phyloP scores from a whole-genome alignment of 2,888 invertebrate species.

The Megalurothrips usitatus region DNA sequence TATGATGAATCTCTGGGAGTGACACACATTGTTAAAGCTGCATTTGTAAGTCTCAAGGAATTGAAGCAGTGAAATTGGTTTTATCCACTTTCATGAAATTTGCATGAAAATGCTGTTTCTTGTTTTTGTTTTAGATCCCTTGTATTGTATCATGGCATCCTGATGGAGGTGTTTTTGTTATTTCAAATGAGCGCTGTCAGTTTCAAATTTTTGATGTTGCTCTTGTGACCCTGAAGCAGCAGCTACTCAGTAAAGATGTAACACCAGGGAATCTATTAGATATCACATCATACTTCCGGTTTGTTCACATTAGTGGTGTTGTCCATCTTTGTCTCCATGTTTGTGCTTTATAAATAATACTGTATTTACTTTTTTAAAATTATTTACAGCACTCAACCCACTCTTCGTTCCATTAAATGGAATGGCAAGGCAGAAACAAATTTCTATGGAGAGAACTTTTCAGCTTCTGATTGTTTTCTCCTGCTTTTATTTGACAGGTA shows the following conservation, averaged over 20 bases:
- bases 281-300: slow-evolving; percentile 58
- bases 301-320: slow-evolving; percentile 31
- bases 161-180: slow-evolving; percentile 61
- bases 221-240: slow-evolving; percentile 60
- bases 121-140: slow-evolving; percentile 52
- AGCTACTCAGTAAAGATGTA: slow-evolving; percentile 62
- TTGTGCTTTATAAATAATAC: slow-evolving; percentile 11
- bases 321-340: not conserved
- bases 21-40: slow-evolving; percentile 69
- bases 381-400: slow-evolving; percentile 47
- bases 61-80: slow-evolving; percentile 11
- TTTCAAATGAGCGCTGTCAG: slow-evolving; percentile 67
- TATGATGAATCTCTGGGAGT: slow-evolving; percentile 70
- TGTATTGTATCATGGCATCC: slow-evolving; percentile 67
- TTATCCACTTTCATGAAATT: too few relatives aligned
- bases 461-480: slow-evolving; percentile 53
- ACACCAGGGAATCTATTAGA: slow-evolving; percentile 60
- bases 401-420: slow-evolving; percentile 56
- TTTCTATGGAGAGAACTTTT: slow-evolving; percentile 46
- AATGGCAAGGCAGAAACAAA: slow-evolving; percentile 52
- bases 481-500: slow-evolving; percentile 57
- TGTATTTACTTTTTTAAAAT: not conserved
- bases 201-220: slow-evolving; percentile 72
- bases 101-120: not conserved
- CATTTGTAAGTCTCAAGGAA: slow-evolving; percentile 61